Evolutionary conservation across 2,797 vertebrate genomes (phyloP), one percentile per base, ranked within the genome.

Genomic region (Gallinago solitaria): DNA sequence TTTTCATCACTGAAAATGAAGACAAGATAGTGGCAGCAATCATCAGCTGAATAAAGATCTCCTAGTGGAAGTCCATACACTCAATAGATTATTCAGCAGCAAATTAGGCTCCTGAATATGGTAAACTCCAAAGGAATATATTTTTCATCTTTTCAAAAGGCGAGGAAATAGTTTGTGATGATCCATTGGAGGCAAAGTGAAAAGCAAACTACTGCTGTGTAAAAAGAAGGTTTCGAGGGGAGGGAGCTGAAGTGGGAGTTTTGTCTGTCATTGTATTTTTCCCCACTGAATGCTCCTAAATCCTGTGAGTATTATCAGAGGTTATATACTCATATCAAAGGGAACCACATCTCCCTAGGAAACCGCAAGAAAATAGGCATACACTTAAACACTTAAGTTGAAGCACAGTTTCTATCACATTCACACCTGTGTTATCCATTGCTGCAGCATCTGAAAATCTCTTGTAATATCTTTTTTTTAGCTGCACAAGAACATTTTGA

Each of bases 1-100:
- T 87, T 96, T 89, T 76, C 47, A 87, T 91, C 45, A 30, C 56
- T 68, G 70, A 89, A 82, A 93, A 93, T 83, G 59, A 59, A 88
- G 89, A 82, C 50, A 68, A 91, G 45, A 83, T 63, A 50, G 25
- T 87, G 48, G 32, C 56, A 77, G 69, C 30, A 90, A 91, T 83
- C 85, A 83, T 24, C 48, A 93, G 24, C 20, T 79, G 43, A 82
- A 92, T 87, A 65, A 81, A 91, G 79, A 82, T 77, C 59, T 91
- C 63, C 35, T 47, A 35, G 60, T 39, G 7, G 37, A 97, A 89
- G 39, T 69, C 67, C 56, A 84, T 43, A 27, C 19, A 64, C 11
- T 50, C 8, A 60, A 71, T 1, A 65, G 37, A 81, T 15, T 59
- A 83, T 70, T 81, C 2, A 2, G 16, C 33, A 82, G n/a, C 4